phyloP scores from a whole-genome alignment of 2,113 vertebrate species.

The Psilopsiagon aymara region DNA sequence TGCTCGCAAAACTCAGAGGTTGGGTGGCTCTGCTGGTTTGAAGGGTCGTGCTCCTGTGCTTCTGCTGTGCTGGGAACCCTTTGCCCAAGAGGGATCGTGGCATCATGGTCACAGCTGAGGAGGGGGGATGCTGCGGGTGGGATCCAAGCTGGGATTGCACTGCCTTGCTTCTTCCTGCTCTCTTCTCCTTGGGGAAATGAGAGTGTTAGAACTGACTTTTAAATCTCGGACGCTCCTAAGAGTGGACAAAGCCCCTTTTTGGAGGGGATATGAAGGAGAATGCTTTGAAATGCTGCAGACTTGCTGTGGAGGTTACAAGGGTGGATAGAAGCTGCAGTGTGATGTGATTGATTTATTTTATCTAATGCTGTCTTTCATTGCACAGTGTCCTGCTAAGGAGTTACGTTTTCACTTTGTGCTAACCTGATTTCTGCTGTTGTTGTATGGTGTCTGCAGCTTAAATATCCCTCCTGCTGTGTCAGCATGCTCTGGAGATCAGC shows the following conservation, averaged over 20 bases:
- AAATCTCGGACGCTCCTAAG: not conserved
- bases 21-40: not conserved
- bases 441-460: not conserved
- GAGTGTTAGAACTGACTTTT: not conserved
- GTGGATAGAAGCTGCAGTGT: not conserved
- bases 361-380: not conserved
- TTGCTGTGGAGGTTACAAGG: not conserved
- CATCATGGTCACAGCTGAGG: not conserved
- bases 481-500: not conserved
- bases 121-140: not conserved
- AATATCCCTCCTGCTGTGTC: not conserved
- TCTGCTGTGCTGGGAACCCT: not conserved
- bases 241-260: fast-evolving
- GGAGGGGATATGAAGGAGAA: not conserved
- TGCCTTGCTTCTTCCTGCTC: fast-evolving
- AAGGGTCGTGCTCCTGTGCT: not conserved
- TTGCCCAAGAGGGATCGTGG: fast-evolving
- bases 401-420: fast-evolving
- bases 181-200: not conserved
- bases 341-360: not conserved
- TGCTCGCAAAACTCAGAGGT: not conserved
- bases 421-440: not conserved
- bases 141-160: not conserved
- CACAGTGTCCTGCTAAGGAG: not conserved
- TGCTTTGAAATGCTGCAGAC: not conserved